Base-by-base conservation (phyloP, 2,113 vertebrate genomes). In the Phrynosoma blainvillii region DNA sequence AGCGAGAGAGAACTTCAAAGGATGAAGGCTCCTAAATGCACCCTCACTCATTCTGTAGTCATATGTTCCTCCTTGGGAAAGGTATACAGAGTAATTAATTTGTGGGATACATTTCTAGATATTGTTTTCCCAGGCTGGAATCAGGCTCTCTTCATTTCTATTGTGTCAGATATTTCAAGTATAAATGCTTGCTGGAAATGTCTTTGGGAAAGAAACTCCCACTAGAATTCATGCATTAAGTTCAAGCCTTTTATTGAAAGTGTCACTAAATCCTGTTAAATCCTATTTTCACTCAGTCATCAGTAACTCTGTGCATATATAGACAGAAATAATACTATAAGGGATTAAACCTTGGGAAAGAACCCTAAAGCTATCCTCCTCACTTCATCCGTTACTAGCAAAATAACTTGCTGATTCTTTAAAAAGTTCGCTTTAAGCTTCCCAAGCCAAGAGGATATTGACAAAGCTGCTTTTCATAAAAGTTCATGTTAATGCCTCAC, bases 181-280 rank as follows among this genome's bases (percentile, higher is more conserved):
- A 89, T 90, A 94, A 92, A 85, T 89, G 27, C 21, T 94, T 92
- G 86, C 93, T 94, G 87, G 90, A 93, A 90, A 81, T 88, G 84
- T 86, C 94, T 91, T 94, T 84, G 75, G 91, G 92, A 92, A 90
- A 73, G 90, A 89, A 93, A 94, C 88, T 96, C 88, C 92, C 93
- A 91, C 82, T 85, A 92, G 91, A 90, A 90, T 56, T 88, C 90
- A 87, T 87, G 87, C 84, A 91, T 88, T 91, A 91, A 95, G 32
- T 91, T 93, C 82, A 94, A 83, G 65, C 83, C 93, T 95, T 91
- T 94, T 89, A 91, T 75, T 36, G 40, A 96, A 95, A 95, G 81
- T 93, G 92, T 93, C 87, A 91, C 71, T 92, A 94, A 94, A 95
- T 94, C 91, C 88, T 40, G 75, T 77, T 92, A 93, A 95, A 95